These are phyloP conservation scores for Marmota flaviventris DNA, from an alignment of 2,113 vertebrate genomes.

Conservation along the genomic window DNA sequence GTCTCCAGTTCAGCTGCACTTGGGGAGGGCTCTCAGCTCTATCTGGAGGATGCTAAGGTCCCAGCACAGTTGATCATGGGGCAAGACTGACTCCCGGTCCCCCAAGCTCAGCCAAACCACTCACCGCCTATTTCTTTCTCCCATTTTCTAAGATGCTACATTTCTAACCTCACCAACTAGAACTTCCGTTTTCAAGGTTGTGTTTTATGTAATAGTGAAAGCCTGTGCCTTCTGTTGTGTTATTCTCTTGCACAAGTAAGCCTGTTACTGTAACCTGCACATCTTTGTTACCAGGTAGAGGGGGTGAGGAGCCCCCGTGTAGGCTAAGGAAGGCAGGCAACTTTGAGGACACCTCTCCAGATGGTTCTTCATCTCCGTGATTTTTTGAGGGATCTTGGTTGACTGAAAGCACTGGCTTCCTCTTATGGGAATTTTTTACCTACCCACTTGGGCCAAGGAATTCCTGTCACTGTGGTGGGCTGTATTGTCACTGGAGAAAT, in stretches of 20 bases:
- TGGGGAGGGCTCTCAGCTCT: not conserved
- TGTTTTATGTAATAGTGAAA: not conserved
- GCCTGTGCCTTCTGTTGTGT: fast-evolving
- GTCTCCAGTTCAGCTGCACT: no score
- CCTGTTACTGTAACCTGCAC: not conserved
- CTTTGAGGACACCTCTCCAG: not conserved
- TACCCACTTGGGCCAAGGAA: no score
- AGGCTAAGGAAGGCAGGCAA: not conserved
- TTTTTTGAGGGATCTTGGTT: not conserved
- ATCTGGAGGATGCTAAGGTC: fast-evolving
- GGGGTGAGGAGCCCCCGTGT: not conserved
- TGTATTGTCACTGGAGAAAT: not conserved
- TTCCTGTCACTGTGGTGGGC: fast-evolving
- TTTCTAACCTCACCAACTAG: not conserved
- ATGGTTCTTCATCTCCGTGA: not conserved
- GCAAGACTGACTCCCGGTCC: not conserved
- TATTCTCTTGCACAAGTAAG: not conserved
- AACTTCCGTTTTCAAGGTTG: not conserved
- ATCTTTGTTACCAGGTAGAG: not conserved
- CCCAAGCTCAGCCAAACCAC: not conserved
- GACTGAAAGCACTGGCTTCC: not conserved
- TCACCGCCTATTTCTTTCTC: no score
- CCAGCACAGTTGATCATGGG: no score
- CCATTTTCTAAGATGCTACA: not conserved
- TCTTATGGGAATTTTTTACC: not conserved